Conservation (phyloP, 1,140 invertebrate genomes). For the Drosophila murphyi region DNA sequence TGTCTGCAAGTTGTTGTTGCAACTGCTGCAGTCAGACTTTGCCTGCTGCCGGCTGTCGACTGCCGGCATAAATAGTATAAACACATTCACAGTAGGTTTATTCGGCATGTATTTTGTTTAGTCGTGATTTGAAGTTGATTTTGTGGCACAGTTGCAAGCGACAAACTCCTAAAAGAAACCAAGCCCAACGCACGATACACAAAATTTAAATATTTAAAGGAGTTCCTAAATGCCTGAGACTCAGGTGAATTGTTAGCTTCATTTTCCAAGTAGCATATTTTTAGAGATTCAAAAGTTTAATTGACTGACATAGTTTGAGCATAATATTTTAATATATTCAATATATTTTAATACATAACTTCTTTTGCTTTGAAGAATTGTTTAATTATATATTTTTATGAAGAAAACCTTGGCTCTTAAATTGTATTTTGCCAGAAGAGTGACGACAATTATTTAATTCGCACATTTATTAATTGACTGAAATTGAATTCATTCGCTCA, state of each 20-base stretch:
- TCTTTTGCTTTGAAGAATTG: not conserved
- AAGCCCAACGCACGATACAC: conserved; percentile 39
- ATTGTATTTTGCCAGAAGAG: conserved; percentile 41
- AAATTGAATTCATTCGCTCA: conserved; percentile 46
- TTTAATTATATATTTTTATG: conserved; percentile 19
- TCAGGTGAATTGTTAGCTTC: conserved; percentile 24
- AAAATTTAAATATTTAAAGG: conserved; percentile 49
- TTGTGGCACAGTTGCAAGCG: conserved; percentile 52
- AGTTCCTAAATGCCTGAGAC: conserved; percentile 21
- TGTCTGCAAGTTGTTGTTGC: conserved; percentile 7
- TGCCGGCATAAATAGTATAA: conserved; percentile 70
- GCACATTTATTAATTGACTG: conserved; percentile 59
- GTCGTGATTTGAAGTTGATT: conserved; percentile 79
- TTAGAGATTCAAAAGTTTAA: not conserved
- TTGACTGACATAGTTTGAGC: too few relatives aligned
- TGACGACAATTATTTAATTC: conserved; percentile 58
- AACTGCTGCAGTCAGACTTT: conserved; percentile 12
- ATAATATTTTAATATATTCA: not conserved
- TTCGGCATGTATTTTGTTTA: conserved; percentile 57
- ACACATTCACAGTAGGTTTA: conserved; percentile 67
- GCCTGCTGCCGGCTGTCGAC: conserved; percentile 19
- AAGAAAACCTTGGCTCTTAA: conserved; percentile 9
- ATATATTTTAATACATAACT: not conserved
- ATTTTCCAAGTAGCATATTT: too few relatives aligned
- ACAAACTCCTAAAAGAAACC: conserved; percentile 8